Base-by-base conservation (phyloP, 2,888 invertebrate species). In the Platypus cylindrus region DNA sequence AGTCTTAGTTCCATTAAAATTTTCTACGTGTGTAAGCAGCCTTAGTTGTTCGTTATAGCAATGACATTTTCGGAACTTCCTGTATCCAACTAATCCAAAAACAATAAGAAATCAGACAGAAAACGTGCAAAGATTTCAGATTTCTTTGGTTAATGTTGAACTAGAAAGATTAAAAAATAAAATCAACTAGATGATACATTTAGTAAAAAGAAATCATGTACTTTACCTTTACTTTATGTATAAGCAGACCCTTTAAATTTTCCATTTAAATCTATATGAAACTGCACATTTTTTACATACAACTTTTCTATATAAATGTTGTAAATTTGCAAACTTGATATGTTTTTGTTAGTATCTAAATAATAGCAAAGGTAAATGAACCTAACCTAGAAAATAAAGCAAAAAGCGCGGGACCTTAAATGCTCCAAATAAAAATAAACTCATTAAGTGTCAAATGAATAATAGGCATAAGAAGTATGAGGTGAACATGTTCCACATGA, bases 1-100 rank as follows among this genome's bases (percentile, higher is more conserved):
- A 44, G 39, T 37, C 40, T 38, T 30, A 44, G 28, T 34, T 41
- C 38, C 44, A 44, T 44, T 26, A 29, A 16, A 32, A 14, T 12
- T 15, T 8, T 8, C 11, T 26, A 12, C 28, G 41, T 41, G 24
- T 36, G 34, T 17, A 28, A 17, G 18, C 23, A 23, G 27, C 38
- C 38, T 38, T 38, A 41, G 8, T 18, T 9, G 25, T 11, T 17
- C 29, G 29, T 34, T 17, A 37, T 13, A 28, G 5, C 17, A 18
- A 5, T 20, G 17, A 38, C 41, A 41, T 41, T 39, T 39, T 39
- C 24, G 30, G 29, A 13, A 29, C 12, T 23, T 16, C 36, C 26
- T 29, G 11, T 18, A 20, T 22, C 30, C 16, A 33, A 33, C 33
- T 26, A 34, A 28, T 29, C 27, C 22, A 22, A 34, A 30, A 36